These are phyloP conservation scores for Atta cephalotes DNA, from an alignment of 1,140 invertebrate genomes.

Conservation along the genomic window DNA sequence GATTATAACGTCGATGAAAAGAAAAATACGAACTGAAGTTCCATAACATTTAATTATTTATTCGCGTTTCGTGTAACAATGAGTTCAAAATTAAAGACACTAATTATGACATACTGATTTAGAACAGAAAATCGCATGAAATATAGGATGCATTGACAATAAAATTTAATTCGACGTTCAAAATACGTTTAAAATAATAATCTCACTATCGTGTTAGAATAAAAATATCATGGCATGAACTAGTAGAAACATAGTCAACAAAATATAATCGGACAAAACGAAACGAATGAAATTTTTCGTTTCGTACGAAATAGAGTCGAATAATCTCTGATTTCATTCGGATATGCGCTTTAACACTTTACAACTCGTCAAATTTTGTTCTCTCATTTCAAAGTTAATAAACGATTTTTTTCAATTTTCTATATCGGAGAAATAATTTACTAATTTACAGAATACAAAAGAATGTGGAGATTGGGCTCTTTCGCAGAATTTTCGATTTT, in stretches of 20 bases:
- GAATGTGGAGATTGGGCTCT: not conserved
- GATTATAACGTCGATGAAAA: not conserved
- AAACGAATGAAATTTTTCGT: not conserved
- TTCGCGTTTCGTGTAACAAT: not conserved
- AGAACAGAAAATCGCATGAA: not conserved
- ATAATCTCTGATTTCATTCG: not conserved
- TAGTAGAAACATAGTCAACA: not conserved
- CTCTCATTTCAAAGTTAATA: not conserved
- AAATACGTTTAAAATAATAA: not conserved
- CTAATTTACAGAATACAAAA: constrained; percentile 13
- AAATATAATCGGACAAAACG: not conserved
- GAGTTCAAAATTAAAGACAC: not conserved
- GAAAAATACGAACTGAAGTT: not conserved
- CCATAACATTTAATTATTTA: not conserved
- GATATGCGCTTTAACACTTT: constrained; percentile 10
- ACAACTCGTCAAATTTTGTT: not conserved
- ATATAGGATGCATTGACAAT: not conserved
- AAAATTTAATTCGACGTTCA: not conserved
- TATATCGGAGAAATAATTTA: not conserved
- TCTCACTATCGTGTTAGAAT: not conserved
- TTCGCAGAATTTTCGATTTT: not conserved
- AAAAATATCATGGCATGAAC: not conserved
- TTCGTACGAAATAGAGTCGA: not conserved
- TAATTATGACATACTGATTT: not conserved
- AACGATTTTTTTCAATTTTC: not conserved